A percentile compares a stretch with the other conserved stretches of the same genome.
phyloP scores from a whole-genome alignment of 2,888 invertebrate species.

The Pyrgus malvae region DNA sequence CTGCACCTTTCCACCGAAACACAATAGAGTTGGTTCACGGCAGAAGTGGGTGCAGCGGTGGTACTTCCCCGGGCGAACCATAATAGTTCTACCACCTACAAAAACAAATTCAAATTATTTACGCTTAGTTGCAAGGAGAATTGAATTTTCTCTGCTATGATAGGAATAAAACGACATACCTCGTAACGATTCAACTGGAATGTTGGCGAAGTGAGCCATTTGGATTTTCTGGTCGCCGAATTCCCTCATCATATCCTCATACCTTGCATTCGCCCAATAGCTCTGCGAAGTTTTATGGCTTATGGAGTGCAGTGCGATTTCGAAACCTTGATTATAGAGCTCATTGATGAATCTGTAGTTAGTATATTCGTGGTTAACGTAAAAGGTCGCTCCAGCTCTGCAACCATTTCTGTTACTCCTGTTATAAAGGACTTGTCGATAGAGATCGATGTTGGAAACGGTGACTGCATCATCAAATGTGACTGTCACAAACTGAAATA shows the following conservation, averaged over 20 bases:
- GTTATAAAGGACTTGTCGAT: slow-evolving; percentile 70
- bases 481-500: slow-evolving; percentile 83
- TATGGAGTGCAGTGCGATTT: slow-evolving; percentile 87
- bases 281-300: slow-evolving; percentile 76
- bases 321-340: slow-evolving; percentile 81
- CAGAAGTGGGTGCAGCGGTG: no score
- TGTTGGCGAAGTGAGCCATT: slow-evolving; percentile 76
- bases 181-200: slow-evolving; percentile 61
- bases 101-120: no score
- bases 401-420: slow-evolving; percentile 85
- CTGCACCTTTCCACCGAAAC: no score
- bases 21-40: no score
- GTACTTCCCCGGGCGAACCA: no score
- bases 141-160: no score
- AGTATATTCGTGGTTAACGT: slow-evolving; percentile 87
- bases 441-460: slow-evolving; percentile 74
- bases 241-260: slow-evolving; percentile 76
- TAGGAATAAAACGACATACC: no score
- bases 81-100: no score
- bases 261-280: slow-evolving; percentile 80
- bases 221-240: slow-evolving; percentile 81
- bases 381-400: slow-evolving; percentile 84
- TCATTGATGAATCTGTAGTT: slow-evolving; percentile 84
- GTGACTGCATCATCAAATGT: slow-evolving; percentile 86
- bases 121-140: no score